A percentile compares a stretch with the other conserved stretches of the same genome.
These are phyloP conservation scores for Ctenosaura bakeri DNA, from an alignment of 2,797 vertebrate species.

Conservation along the genomic window DNA sequence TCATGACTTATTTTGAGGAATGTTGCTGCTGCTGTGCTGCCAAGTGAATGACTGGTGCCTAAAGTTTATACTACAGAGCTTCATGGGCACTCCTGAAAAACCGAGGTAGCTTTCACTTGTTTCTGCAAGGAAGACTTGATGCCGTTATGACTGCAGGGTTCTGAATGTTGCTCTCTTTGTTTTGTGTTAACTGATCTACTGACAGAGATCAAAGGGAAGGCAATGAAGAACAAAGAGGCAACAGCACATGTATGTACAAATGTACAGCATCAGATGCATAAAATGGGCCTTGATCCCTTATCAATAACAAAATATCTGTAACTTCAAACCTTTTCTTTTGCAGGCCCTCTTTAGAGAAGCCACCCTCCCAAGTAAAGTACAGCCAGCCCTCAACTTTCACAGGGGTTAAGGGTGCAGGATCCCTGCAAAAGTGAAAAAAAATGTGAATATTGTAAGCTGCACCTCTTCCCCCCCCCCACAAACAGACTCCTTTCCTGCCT, in stretches of 20 bases:
- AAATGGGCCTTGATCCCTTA: slow-evolving; percentile 64
- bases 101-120: slow-evolving; percentile 33
- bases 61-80: slow-evolving; percentile 32
- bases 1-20: slow-evolving; percentile 36
- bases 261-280: slow-evolving; percentile 68
- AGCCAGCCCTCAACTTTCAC: no score
- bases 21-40: neutral
- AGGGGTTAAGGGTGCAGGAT: no score
- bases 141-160: slow-evolving; percentile 59
- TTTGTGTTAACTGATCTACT: slow-evolving; percentile 59
- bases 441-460: no score
- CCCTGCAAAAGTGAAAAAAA: no score
- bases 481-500: no score
- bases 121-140: slow-evolving; percentile 50
- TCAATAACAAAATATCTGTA: slow-evolving; percentile 52
- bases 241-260: slow-evolving; percentile 57
- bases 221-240: slow-evolving; percentile 63
- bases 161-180: slow-evolving; percentile 51
- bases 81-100: slow-evolving; percentile 52
- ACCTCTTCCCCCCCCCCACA: no score
- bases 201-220: slow-evolving; percentile 69
- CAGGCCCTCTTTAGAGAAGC: neutral
- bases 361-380: neutral
- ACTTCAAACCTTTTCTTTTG: slow-evolving; percentile 58
- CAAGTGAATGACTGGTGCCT: neutral